Conservation (phyloP, 2,888 invertebrate genomes). For the Cephus runcator region DNA sequence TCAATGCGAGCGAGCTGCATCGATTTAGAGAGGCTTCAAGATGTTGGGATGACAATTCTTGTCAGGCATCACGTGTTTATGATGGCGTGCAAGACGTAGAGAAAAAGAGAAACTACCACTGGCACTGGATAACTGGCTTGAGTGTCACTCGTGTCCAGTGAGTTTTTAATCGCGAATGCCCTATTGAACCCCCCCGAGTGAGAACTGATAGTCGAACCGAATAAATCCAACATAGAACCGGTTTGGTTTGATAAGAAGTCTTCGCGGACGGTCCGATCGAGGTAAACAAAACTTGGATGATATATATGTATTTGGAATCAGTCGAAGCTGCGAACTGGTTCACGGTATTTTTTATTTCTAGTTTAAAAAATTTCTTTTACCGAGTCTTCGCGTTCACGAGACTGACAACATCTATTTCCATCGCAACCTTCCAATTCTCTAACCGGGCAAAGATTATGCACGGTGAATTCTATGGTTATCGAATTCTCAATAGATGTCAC, state of each 20-base stretch:
- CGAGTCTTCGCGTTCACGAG: too few species aligned
- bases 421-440: too few species aligned
- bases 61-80: conserved; percentile 10
- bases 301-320: background rate
- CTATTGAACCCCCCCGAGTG: conserved; percentile 52
- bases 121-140: conserved; percentile 2
- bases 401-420: too few species aligned
- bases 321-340: too few species aligned
- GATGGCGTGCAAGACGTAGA: background rate
- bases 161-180: conserved; percentile 46
- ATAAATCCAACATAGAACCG: conserved; percentile 54
- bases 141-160: conserved; percentile 5
- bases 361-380: too few species aligned
- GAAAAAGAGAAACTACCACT: conserved; percentile 10
- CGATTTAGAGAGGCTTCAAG: background rate
- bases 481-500: too few species aligned
- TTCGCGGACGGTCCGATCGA: conserved; percentile 6
- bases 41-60: background rate
- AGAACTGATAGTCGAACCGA: conserved; percentile 53
- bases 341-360: too few species aligned
- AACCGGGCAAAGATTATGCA: too few species aligned
- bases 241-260: conserved; percentile 46
- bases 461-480: too few species aligned
- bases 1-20: background rate
- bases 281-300: conserved; percentile 18